Evolutionary conservation across 2,797 vertebrate genomes (phyloP), one percentile per base, ranked within the genome.

Genomic region (Morelia viridis): DNA sequence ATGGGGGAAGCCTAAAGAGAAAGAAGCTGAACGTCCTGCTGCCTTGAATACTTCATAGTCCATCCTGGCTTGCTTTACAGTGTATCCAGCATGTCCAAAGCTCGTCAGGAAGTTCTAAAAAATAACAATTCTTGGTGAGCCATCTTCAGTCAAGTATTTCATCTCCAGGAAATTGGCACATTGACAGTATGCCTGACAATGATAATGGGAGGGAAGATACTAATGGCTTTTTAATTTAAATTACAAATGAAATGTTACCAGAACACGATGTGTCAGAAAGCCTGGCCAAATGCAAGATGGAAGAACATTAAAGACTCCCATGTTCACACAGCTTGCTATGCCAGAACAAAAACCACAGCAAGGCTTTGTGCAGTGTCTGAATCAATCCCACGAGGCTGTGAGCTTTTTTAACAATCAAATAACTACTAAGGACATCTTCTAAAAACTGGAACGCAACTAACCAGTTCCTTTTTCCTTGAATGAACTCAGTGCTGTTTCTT

Each of bases 81-180:
- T 12, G 46, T 41, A 53, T 19, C 28, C 65, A 62, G 17, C n/a
- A 15, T 46, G 57, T 15, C 31, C 41, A 62, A 26, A 9, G 13
- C 26, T 13, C 31, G 17, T 85, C 24, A 17, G 17, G 24, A 50
- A 88, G 22, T 88, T 28, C 9, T 86, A 56, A 22, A 26, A 56
- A 22, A 26, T 46, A n/a, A 53, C 17, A 62, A 4, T 15, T n/a
- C 31, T 35, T n/a, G 17, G n/a, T 13, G 5, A 35, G 65, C 15
- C n/a, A 2, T 31, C 11, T n/a, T 65, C 28, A n/a, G 28, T 65
- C 64, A 60, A n/a, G 65, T 41, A 91, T 71, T 92, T 91, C 31
- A 0, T 85, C 57, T 90, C 61, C 88, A 80, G 64, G 46, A 90
- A 86, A 87, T 88, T 89, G 71, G 76, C 89, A 87, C 58, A 89